A percentile compares a stretch with the other conserved stretches of the same genome.
phyloP scores from a whole-genome alignment of 2,113 vertebrate genomes.

The Spermophilus dauricus region DNA sequence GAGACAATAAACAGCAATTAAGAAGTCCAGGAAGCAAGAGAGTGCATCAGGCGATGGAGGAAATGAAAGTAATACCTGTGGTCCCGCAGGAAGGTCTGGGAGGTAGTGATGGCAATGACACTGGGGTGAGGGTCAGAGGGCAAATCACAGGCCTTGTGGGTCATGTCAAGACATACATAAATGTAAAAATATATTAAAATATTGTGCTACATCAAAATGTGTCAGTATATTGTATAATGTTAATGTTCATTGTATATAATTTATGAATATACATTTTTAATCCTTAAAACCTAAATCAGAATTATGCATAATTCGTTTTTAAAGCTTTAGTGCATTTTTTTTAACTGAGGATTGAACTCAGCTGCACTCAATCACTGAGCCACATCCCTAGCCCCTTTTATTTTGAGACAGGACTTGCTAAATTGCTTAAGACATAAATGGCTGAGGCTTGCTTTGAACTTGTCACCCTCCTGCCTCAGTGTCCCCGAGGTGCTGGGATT shows the following conservation, averaged over 20 bases:
- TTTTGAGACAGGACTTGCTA: too few relatives aligned
- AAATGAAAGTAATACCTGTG: not conserved
- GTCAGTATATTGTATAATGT: not conserved
- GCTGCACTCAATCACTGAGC: too few relatives aligned
- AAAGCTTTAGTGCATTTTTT: not conserved
- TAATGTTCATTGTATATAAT: not conserved
- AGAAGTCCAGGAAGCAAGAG: not conserved
- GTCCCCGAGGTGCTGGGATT: too few relatives aligned
- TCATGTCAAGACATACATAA: not conserved
- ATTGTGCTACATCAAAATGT: not conserved
- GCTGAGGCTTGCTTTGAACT: too few relatives aligned
- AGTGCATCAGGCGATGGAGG: rapidly evolving
- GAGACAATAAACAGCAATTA: too few relatives aligned
- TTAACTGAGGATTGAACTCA: too few relatives aligned
- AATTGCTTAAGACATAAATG: too few relatives aligned
- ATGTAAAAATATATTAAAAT: not conserved
- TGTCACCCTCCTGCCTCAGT: too few relatives aligned
- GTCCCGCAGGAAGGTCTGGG: not conserved
- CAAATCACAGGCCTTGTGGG: not conserved
- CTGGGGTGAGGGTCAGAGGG: not conserved
- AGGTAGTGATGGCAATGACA: not conserved
- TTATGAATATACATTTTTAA: not conserved
- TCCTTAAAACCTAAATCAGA: not conserved
- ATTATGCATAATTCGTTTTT: not conserved
- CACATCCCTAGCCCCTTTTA: too few relatives aligned